A percentile compares a stretch with the other conserved stretches of the same genome.
These are phyloP conservation scores for Pagetopsis macropterus DNA, from an alignment of 2,797 vertebrate genomes.

Conservation along the genomic window DNA sequence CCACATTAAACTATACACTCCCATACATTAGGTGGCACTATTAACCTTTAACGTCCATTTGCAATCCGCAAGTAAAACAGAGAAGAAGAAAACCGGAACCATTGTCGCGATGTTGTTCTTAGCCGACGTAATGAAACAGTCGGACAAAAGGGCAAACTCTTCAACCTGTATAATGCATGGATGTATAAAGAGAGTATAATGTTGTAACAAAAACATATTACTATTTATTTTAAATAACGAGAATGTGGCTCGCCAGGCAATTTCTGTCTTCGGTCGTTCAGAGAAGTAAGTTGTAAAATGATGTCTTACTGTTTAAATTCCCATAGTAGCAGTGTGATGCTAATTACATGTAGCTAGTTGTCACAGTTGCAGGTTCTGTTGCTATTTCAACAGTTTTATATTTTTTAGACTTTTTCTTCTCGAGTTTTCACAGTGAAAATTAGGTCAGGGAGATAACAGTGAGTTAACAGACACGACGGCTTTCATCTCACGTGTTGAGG, in stretches of 20 bases:
- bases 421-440: too few relatives aligned
- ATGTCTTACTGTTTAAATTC: not conserved
- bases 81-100: conserved; percentile 57
- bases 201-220: not conserved
- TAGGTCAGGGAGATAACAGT: too few relatives aligned
- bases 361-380: too few relatives aligned
- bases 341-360: not conserved
- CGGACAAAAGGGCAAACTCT: conserved; percentile 49
- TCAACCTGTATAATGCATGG: not conserved
- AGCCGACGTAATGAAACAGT: conserved; percentile 29
- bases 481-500: not conserved
- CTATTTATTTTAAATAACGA: conserved; percentile 1
- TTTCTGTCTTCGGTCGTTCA: conserved; percentile 63
- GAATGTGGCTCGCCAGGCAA: conserved; percentile 77
- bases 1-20: not conserved
- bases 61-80: not conserved
- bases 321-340: not conserved
- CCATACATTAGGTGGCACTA: not conserved
- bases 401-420: not conserved
- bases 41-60: not conserved
- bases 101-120: not conserved
- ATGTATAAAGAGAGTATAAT: conserved; percentile 3
- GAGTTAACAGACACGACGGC: too few relatives aligned
- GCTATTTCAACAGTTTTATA: not conserved
- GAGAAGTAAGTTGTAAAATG: conserved; percentile 58